Evolutionary conservation across 2,797 vertebrate genomes (phyloP).

Genomic region (Mionectes olivaceus): DNA sequence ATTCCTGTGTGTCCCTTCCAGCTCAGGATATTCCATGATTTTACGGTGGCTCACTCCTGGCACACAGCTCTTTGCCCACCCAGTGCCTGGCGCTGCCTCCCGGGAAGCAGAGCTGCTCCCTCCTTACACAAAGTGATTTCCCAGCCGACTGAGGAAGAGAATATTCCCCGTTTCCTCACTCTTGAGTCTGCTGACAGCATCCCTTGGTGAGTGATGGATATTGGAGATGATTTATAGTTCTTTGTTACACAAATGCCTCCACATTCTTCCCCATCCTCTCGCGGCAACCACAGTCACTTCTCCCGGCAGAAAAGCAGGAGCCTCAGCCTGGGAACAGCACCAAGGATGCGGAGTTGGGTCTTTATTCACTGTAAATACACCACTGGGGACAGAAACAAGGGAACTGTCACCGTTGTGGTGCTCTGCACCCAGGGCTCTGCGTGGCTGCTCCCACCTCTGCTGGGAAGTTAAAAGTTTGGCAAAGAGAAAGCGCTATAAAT

Average conservation of each 20-base stretch:
- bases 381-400: neutral
- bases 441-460: neutral
- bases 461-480: neutral
- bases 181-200: conserved; percentile 51
- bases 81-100: too few species aligned
- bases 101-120: neutral
- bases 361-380: neutral
- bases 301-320: conserved; percentile 14
- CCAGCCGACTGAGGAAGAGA: neutral
- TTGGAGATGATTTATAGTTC: conserved; percentile 74
- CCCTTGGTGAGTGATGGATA: conserved; percentile 58
- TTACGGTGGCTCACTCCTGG: rapidly evolving
- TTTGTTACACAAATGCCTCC: conserved; percentile 81
- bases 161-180: conserved; percentile 6
- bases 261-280: conserved; percentile 61
- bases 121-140: conserved; percentile 7
- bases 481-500: neutral
- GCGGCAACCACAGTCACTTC: conserved; percentile 52
- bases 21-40: neutral
- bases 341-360: neutral
- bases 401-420: neutral
- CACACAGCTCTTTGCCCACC: neutral
- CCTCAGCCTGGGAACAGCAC: conserved; percentile 1
- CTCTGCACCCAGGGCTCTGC: neutral
- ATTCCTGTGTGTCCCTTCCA: rapidly evolving